Base-by-base conservation (phyloP, 2,888 invertebrate genomes). In the Mechanitis mazaeus region DNA sequence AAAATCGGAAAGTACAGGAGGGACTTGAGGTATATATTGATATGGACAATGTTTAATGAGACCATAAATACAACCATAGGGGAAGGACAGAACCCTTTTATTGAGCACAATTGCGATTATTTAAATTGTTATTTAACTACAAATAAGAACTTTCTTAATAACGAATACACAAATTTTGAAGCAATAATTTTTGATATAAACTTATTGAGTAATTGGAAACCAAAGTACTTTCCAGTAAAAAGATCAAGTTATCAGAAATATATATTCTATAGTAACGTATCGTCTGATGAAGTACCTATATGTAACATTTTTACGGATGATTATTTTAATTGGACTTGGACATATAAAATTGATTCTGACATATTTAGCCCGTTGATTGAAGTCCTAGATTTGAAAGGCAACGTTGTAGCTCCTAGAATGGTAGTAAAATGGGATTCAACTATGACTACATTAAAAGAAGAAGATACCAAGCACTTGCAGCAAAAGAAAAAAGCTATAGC, bases 261-360 rank as follows among this genome's bases (percentile, higher is more conserved):
- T 63, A 70, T 90, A 4, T 87, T 88, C 62, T 77, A 79, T 47
- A 80, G 83, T 9, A 79, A 76, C 69, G 66, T 73, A 47, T 72
- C 88, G 0, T 71, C 87, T 0, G 72, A 77, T 4, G 67, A 74
- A 2, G 61, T 70, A 45, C 84, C 86, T 0, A 69, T 85, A 33
- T 90, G 89, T 66, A 74, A 78, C 42, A 4, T 72, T 0, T 67
- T 67, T 7, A 72, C 78, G 1, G 81, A 90, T 50, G 69, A 76
- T 33, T 88, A 75, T 60, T 89, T 90, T 62, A 90, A 90, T 63
- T 88, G 85, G 84, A 90, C 90, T 1, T 90, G 89, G 87, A 78
- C 83, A 2, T 90, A 88, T 56, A 88, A 83, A 73, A 68, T 85
- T 1, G 73, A 77, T 66, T 86, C 89, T 0, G 87, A 90, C 64